Evolutionary conservation across 35 echinoderm and acorn worm genomes (phyloP).

Genomic region (Eucidaris tribuloides): DNA sequence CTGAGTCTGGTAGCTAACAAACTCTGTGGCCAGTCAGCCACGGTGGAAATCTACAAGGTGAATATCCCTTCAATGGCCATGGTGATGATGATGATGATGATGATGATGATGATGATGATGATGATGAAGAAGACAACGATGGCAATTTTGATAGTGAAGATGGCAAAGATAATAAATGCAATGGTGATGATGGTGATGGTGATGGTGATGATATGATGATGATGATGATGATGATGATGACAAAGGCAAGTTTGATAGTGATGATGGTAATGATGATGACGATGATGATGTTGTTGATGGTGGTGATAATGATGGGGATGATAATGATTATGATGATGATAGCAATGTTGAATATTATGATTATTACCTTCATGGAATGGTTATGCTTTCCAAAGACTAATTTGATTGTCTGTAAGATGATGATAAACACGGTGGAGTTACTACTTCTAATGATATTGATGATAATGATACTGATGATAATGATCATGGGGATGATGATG

Average conservation of each 20-base stretch:
- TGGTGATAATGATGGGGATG: background rate
- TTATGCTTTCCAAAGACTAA: no score
- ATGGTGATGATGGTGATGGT: background rate
- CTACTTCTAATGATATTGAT: background rate
- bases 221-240: background rate
- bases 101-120: background rate
- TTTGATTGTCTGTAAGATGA: background rate
- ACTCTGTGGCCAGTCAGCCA: conserved; percentile 9
- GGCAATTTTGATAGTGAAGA: background rate
- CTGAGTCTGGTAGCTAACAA: conserved; percentile 52
- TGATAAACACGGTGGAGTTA: background rate
- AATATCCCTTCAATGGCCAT: no score
- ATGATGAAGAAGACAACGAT: background rate
- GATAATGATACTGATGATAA: background rate
- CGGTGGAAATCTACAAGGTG: conserved; percentile 83
- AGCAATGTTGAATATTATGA: background rate
- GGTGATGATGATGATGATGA: background rate
- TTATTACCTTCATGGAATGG: background rate
- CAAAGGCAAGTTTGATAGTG: background rate
- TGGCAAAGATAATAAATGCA: background rate
- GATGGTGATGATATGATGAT: background rate
- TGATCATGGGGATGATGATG: background rate
- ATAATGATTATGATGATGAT: no score
- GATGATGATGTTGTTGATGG: background rate
- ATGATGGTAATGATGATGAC: background rate